These are phyloP conservation scores for Sebastes vulpes DNA, from an alignment of 2,797 vertebrate genomes.

Conservation along the genomic window DNA sequence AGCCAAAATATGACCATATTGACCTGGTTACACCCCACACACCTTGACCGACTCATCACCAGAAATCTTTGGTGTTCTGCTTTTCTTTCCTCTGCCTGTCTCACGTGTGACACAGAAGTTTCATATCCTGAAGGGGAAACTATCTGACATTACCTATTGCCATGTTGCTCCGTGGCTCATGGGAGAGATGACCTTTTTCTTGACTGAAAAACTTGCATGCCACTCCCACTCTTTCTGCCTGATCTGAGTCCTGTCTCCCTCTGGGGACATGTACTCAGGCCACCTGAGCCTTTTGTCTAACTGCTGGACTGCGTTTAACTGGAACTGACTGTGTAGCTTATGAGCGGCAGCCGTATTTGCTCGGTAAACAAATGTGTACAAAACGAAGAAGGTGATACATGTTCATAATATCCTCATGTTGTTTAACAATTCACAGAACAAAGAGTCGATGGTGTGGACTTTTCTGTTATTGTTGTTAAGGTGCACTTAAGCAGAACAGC, in stretches of 20 bases:
- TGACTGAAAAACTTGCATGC: conserved; percentile 69
- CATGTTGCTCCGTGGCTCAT: conserved; percentile 58
- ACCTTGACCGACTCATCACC: background rate
- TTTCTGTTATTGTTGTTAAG: background rate
- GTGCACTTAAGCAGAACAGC: background rate
- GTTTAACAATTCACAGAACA: conserved; percentile 7
- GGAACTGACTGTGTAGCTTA: conserved; percentile 26
- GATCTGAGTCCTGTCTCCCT: conserved; percentile 65
- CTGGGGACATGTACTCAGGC: conserved; percentile 66
- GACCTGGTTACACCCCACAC: background rate
- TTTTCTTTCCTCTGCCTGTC: conserved; percentile 12
- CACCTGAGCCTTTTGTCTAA: conserved; percentile 76
- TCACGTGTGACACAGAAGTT: conserved; percentile 32
- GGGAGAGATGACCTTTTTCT: conserved; percentile 74
- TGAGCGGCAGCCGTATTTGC: conserved; percentile 59
- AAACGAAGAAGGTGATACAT: conserved; percentile 11
- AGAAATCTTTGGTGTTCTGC: background rate
- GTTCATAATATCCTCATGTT: background rate
- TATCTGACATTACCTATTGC: conserved; percentile 60
- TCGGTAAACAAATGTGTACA: conserved; percentile 31
- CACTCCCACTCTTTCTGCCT: conserved; percentile 74
- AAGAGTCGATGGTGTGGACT: background rate
- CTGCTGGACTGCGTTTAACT: conserved; percentile 55
- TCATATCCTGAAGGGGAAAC: conserved; percentile 50
- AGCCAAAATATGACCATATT: background rate